Conservation (phyloP, 2,113 vertebrate species). For the Callopanchax toddi region DNA sequence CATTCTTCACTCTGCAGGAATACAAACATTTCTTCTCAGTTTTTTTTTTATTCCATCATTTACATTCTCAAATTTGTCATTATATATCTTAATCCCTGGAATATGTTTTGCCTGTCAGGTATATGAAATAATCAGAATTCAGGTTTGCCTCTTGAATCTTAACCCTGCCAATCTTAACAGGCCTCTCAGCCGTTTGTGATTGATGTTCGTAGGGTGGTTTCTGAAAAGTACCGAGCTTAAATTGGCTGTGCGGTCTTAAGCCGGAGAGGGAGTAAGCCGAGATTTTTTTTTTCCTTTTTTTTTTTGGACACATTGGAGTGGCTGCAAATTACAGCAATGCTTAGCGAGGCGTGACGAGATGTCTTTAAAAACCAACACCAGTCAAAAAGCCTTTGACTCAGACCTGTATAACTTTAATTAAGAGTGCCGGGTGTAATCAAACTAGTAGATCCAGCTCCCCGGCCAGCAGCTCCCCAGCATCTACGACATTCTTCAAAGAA, state of each 20-base stretch:
- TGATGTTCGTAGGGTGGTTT: constrained; percentile 69
- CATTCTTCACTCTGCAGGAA: constrained; percentile 34
- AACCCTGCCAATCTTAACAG: constrained; percentile 45
- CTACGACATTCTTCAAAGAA: constrained; percentile 54
- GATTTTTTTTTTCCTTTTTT: constrained; percentile 36
- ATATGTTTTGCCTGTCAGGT: constrained; percentile 65
- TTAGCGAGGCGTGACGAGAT: constrained; percentile 71
- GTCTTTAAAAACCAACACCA: constrained; percentile 75
- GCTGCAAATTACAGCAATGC: constrained; percentile 76
- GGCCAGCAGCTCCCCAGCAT: constrained; percentile 57
- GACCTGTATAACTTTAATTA: constrained; percentile 77
- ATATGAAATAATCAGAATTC: constrained; percentile 64
- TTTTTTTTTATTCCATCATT: constrained; percentile 63
- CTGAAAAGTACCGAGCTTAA: constrained; percentile 67
- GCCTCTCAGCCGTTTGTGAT: constrained; percentile 63
- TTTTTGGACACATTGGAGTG: constrained; percentile 64
- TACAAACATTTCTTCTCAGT: constrained; percentile 29
- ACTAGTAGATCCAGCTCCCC: constrained; percentile 65
- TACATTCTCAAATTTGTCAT: constrained; percentile 61
- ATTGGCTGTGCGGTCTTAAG: constrained; percentile 64
- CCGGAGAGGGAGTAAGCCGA: constrained; percentile 43
- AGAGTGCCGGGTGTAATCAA: constrained; percentile 71
- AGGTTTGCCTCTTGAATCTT: constrained; percentile 52
- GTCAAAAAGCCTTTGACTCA: constrained; percentile 73
- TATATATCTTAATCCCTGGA: constrained; percentile 62